Evolutionary conservation across 1,140 invertebrate species (phyloP), one percentile per base, ranked within the genome.

Genomic region (Micrasema minimum): DNA sequence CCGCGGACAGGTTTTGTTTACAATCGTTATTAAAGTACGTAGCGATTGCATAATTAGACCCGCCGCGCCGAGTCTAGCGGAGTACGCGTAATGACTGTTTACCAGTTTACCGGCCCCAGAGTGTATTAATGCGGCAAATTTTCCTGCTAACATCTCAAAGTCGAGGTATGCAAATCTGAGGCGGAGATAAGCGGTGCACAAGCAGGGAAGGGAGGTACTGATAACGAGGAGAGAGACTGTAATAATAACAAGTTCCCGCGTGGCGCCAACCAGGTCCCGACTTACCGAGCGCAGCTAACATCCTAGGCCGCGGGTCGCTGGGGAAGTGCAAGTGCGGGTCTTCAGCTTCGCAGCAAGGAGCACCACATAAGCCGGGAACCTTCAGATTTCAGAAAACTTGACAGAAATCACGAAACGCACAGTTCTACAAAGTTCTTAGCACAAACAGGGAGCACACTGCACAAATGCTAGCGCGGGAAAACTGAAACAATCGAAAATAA

Each of bases 271-370:
- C n/a, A n/a, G n/a, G n/a, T n/a, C n/a, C n/a, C n/a, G n/a, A 66
- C 64, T 66, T 48, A 66, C 64, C 64, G 45, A 66, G 45, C 20
- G 22, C 64, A 66, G 64, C 35, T 66, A 53, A 66, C 64, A 66
- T 66, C 64, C 64, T 66, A 66, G 26, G 48, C 48, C 64, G 64
- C 46, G 7, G 64, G 46, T 38, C 46, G 46, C 64, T 37, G 46
- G 26, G 35, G 31, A 48, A 48, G 31, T 26, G n/a, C n/a, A n/a
- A n/a, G n/a, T n/a, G n/a, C n/a, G n/a, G n/a, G n/a, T n/a, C n/a
- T 31, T 61, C 57, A 66, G 64, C 46, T 64, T 46, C 9, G 5
- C 23, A 45, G 16, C 62, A n/a, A n/a, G 45, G 22, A 20, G 57
- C 37, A 18, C 35, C n/a, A 9, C 35, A 22, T 14, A 22, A 26